Base-by-base conservation (phyloP, 1,140 invertebrate species). In the Drosophila micromelanica region DNA sequence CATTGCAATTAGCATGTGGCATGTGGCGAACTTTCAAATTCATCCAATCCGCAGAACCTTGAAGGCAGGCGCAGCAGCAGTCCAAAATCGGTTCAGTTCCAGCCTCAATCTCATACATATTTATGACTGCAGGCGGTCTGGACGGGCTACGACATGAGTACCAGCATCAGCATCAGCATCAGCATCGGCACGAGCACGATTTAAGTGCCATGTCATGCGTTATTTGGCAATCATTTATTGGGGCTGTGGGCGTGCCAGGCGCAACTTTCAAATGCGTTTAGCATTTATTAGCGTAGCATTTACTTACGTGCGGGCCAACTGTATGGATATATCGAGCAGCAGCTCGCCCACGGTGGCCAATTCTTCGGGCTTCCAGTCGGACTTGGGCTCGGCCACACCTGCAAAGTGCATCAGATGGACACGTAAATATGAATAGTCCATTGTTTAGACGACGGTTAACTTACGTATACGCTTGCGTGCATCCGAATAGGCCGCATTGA, bases 401-500 rank as follows among this genome's bases (percentile, higher is more conserved):
- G 92, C 32, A 69, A 23, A 40, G 42, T 23, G 42, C 17, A 49
- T 15, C 43, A 65, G 9, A 32, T 52, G 49, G 12, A 20, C 2
- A 9, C 3, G 37, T 13, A 3, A 3, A 30, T 40, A 46, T 49
- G 6, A 46, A 55, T 71, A 27, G 37, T 64, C 8, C 12, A 38
- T 49, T 30, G 17, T 40, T n/a, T 23, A 23, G 13, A 51, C 2
- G 9, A 59, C 9, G 49, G 11, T 51, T 51, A 78, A 95, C 95
- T 96, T 94, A 96, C 96, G 94, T 82, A 97, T 96, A 93, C 96
- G 95, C 92, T 97, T 96, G 76, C 96, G 94, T 12, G 97, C 97
- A 90, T 98, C 96, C 55, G 96, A 92, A 92, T 98, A 97, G 37
- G 97, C 97, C 65, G 96, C 95, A 93, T 98, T 98, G 54, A 98